Evolutionary conservation across 2,113 vertebrate genomes (phyloP).

Genomic region (Myrmecophaga tridactyla): DNA sequence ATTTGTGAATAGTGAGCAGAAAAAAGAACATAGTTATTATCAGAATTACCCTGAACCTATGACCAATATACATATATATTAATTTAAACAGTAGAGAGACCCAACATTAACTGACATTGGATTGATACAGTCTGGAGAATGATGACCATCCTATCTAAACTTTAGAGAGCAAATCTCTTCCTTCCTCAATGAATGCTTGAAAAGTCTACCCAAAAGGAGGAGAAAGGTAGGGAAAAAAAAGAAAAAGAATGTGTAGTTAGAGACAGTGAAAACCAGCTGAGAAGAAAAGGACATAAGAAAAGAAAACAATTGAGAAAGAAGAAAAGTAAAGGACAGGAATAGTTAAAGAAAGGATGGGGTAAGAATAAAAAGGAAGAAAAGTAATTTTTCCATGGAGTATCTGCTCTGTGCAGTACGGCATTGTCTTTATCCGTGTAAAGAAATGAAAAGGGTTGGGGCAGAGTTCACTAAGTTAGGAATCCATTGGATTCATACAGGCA

Average conservation of each 20-base stretch:
- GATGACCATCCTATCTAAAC: background rate
- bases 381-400: background rate
- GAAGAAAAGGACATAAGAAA: background rate
- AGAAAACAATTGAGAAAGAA: too few relatives aligned
- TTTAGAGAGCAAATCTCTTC: background rate
- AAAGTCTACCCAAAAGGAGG: background rate
- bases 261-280: background rate
- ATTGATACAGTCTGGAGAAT: background rate
- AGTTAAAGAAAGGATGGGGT: background rate
- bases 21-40: background rate
- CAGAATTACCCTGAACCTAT: background rate
- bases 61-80: background rate
- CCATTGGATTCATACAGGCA: background rate
- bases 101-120: background rate
- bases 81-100: background rate
- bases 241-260: background rate
- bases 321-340: too few relatives aligned
- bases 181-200: background rate
- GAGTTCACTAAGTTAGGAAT: background rate
- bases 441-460: background rate
- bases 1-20: background rate
- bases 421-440: background rate
- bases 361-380: background rate
- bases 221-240: background rate
- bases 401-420: background rate